Evolutionary conservation across 2,888 invertebrate genomes (phyloP).

Genomic region (Pachycephus smyrnensis): DNA sequence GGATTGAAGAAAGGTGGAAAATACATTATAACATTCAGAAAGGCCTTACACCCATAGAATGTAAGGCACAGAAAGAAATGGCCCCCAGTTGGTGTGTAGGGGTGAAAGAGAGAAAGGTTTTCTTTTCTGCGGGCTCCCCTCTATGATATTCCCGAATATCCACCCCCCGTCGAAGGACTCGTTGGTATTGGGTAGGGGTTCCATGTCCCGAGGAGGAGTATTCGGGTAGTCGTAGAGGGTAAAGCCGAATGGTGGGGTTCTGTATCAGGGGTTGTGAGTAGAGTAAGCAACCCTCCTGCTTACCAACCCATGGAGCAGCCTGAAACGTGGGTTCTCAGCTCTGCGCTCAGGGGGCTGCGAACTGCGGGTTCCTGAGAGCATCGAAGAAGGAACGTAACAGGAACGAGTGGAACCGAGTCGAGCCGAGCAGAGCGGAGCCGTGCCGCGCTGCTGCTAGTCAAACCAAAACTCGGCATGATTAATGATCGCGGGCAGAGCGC

Average conservation of each 20-base stretch:
- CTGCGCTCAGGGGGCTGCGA: neutral
- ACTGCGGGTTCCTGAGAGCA: neutral
- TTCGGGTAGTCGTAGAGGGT: neutral
- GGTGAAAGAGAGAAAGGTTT: slow-evolving; percentile 37
- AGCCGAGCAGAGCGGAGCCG: slow-evolving; percentile 59
- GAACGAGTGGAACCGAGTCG: slow-evolving; percentile 75
- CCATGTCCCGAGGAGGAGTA: slow-evolving; percentile 7
- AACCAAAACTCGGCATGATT: slow-evolving; percentile 51
- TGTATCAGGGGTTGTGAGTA: slow-evolving; percentile 27
- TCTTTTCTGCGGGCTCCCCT: slow-evolving; percentile 41
- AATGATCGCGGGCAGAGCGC: slow-evolving; percentile 60
- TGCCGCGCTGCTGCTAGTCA: slow-evolving; percentile 40
- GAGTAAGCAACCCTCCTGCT: slow-evolving; percentile 28
- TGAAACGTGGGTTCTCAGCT: slow-evolving; percentile 1
- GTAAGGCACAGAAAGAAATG: slow-evolving; percentile 29
- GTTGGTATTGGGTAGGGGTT: slow-evolving; percentile 16
- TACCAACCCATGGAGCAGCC: slow-evolving; percentile 21
- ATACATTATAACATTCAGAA: slow-evolving; percentile 36
- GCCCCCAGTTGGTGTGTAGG: slow-evolving; percentile 22
- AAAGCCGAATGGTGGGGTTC: neutral
- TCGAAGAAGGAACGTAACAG: slow-evolving; percentile 14
- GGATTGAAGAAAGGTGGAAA: slow-evolving; percentile 20
- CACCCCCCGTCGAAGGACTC: slow-evolving; percentile 41
- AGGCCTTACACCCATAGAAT: slow-evolving; percentile 19
- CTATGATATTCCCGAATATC: slow-evolving; percentile 41